phyloP scores from a whole-genome alignment of 2,888 invertebrate species.

The Lithophane leautieri region DNA sequence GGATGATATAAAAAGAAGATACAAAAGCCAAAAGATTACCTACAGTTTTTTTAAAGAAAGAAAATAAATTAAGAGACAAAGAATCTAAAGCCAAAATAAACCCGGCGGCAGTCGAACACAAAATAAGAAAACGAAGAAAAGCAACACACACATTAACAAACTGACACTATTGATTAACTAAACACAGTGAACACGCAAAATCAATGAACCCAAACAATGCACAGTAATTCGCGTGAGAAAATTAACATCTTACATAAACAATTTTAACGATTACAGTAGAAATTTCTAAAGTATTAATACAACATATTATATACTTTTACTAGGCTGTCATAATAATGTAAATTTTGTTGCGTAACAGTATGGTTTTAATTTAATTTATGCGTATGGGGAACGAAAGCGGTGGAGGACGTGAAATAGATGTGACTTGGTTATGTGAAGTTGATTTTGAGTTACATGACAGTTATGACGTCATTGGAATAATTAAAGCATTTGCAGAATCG shows the following conservation, averaged over 20 bases:
- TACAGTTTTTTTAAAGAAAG: background rate
- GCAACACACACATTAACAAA: background rate
- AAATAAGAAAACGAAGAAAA: background rate
- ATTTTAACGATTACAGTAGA: constrained; percentile 23
- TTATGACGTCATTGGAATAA: constrained; percentile 4
- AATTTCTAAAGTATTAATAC: constrained; percentile 47
- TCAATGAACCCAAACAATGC: constrained; percentile 37
- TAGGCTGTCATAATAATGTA: constrained; percentile 49
- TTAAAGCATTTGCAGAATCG: background rate
- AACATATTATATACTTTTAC: constrained; percentile 36
- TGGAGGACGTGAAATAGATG: constrained; percentile 20
- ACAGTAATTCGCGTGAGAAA: constrained; percentile 43
- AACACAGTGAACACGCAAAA: constrained; percentile 31
- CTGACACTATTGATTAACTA: constrained; percentile 21
- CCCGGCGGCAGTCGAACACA: background rate
- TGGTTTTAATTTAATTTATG: constrained; percentile 46
- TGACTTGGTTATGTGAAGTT: constrained; percentile 32
- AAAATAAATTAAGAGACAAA: background rate
- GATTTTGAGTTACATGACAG: constrained; percentile 22
- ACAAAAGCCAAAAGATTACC: background rate
- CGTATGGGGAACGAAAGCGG: constrained; percentile 37
- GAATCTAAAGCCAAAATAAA: background rate
- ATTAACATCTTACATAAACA: constrained; percentile 45
- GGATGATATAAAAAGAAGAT: background rate
- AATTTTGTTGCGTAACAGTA: constrained; percentile 51